Base-by-base conservation (phyloP, 64 coral and sea anemone species). In the Porites australiensis region DNA sequence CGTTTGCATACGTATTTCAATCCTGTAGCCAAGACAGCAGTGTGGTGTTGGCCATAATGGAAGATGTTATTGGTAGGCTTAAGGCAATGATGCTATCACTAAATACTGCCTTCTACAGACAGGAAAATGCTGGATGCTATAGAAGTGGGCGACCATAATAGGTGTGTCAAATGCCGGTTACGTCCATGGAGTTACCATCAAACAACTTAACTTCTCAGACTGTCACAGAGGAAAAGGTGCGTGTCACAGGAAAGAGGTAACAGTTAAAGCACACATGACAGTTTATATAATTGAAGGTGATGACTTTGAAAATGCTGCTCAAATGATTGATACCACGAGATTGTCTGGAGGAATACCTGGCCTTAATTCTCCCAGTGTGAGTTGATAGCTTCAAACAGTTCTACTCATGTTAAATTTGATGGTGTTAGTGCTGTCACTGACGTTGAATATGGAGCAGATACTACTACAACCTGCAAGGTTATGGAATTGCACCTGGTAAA, bases 121-220 rank as follows among this genome's bases (percentile, higher is more conserved):
- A 77, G 37, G 81, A 92, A 47, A 86, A 86, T 16, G 89, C 79
- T 45, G 79, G 89, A 0, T 83, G 79, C 13, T 83, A 72, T 48
- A 47, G 55, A 18, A 83, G 79, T 62, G 67, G 79, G 72, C 44
- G 46, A 53, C 52, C 49, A 81, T 91, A 66, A 51, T 59, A 37
- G 76, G 64, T 46, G 86, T 48, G 3, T 68, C 50, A 9, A 50
- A 72, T 9, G 65, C 71, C 9, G 47, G 50, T 13, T 1, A 88
- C 19, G 11, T 49, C 37, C 87, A 88, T 16, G 87, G 87, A 74
- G 70, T 88, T 44, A 9, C 48, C 46, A n/a, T 89, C 0, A 90
- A 80, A 63, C 88, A 61, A 59, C 73, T 90, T 50, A 62, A 90
- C 60, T 90, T 90, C 61, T 90, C 88, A 16, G 88, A 90, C 18